Evolutionary conservation across 2,797 vertebrate species (phyloP).

Genomic region (Iguana delicatissima): DNA sequence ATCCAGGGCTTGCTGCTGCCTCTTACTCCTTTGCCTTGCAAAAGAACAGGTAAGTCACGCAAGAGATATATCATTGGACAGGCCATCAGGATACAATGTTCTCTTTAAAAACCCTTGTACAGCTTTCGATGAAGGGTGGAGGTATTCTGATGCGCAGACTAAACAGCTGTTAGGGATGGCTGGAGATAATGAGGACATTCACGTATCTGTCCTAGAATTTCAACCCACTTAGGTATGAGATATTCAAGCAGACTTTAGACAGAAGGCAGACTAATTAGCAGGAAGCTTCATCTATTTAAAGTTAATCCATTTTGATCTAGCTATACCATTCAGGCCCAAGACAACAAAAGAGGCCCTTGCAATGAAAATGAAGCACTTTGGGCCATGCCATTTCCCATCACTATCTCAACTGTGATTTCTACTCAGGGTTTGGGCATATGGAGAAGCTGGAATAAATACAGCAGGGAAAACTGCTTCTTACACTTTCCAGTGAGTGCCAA

Average conservation of each 20-base stretch:
- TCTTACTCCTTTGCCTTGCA: background rate
- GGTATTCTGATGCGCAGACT: background rate
- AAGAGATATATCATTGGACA: background rate
- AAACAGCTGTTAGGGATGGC: conserved; percentile 2
- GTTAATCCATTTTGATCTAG: background rate
- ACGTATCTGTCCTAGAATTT: background rate
- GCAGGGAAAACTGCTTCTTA: background rate
- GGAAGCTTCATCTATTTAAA: background rate
- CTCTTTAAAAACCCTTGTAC: background rate
- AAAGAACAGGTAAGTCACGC: background rate
- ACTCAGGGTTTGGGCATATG: background rate
- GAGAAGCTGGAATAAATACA: accelerated
- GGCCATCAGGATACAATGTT: background rate
- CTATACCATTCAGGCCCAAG: background rate
- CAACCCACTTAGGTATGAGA: background rate
- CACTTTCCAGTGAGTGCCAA: background rate
- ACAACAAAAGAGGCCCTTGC: background rate
- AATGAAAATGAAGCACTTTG: background rate
- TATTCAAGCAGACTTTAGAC: conserved; percentile 1
- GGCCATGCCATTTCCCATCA: background rate
- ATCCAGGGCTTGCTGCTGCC: background rate
- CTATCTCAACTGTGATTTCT: background rate
- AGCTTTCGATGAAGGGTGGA: background rate
- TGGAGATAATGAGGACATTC: background rate
- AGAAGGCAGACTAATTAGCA: background rate